Percentiles rank a stretch among this genome's conserved stretches.
phyloP scores from a whole-genome alignment of 2,113 vertebrate genomes.

The Brachirus orientalis region DNA sequence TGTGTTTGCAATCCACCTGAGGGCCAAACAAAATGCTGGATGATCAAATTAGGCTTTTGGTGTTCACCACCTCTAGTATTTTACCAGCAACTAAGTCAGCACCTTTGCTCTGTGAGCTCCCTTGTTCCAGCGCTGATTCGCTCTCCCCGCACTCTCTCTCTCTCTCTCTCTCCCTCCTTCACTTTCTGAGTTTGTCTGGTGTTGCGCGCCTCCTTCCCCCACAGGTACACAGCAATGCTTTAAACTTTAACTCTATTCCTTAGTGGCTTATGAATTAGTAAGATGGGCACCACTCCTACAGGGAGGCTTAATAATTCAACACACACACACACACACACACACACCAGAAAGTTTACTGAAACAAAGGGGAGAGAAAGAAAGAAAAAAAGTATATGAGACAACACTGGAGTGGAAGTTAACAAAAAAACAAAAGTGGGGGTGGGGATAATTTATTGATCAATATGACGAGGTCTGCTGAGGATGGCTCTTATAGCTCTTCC shows the following conservation, averaged over 20 bases:
- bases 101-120: slow-evolving; percentile 18
- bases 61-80: slow-evolving; percentile 22
- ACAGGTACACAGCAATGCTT: slow-evolving; percentile 75
- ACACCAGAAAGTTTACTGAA: slow-evolving; percentile 81
- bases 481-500: slow-evolving; percentile 47
- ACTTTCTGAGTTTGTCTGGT: slow-evolving; percentile 72
- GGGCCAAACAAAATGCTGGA: slow-evolving; percentile 37
- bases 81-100: slow-evolving; percentile 20
- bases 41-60: slow-evolving; percentile 52
- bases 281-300: slow-evolving; percentile 79
- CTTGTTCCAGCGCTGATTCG: slow-evolving; percentile 28
- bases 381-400: slow-evolving; percentile 37
- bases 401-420: slow-evolving; percentile 66
- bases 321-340: slow-evolving; percentile 48
- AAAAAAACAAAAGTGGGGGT: slow-evolving; percentile 46
- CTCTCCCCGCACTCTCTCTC: slow-evolving; percentile 20
- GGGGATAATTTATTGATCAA: slow-evolving; percentile 86
- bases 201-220: slow-evolving; percentile 48
- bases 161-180: slow-evolving; percentile 22
- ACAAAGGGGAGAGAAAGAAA: slow-evolving; percentile 64
- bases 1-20: slow-evolving; percentile 41
- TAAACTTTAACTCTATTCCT: slow-evolving; percentile 85
- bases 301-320: slow-evolving; percentile 88
- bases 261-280: slow-evolving; percentile 87
- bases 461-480: slow-evolving; percentile 79